Evolutionary conservation across 1,140 invertebrate genomes (phyloP).

Genomic region (Druon quercuslanigerum): DNA sequence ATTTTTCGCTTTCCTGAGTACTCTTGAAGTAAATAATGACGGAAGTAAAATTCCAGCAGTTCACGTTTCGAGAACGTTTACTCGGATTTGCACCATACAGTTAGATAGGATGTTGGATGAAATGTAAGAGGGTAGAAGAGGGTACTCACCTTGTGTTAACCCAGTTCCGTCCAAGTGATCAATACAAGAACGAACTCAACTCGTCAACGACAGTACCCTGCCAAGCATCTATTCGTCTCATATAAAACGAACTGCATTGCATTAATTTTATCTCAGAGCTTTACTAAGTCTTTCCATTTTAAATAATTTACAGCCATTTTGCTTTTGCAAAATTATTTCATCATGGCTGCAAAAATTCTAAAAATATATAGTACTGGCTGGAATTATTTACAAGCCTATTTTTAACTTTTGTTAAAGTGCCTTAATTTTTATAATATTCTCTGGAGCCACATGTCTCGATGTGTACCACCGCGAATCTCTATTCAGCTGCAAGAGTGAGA

Average conservation of each 20-base stretch:
- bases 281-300: neutral
- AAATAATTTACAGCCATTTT: too few species aligned
- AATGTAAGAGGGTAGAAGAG: conserved; percentile 50
- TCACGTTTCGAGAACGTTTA: conserved; percentile 39
- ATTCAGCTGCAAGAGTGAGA: too few species aligned
- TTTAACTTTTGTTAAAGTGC: too few species aligned
- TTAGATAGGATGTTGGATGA: conserved; percentile 50
- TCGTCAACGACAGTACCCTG: conserved; percentile 44
- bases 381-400: too few species aligned
- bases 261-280: conserved; percentile 19
- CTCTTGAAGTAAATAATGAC: conserved; percentile 31
- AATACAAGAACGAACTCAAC: conserved; percentile 59
- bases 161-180: conserved; percentile 63
- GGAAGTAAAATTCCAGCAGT: conserved; percentile 23
- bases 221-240: conserved; percentile 59
- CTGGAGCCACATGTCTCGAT: too few species aligned
- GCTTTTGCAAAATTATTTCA: too few species aligned
- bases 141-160: conserved; percentile 59
- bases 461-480: too few species aligned
- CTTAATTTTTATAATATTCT: too few species aligned
- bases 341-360: too few species aligned
- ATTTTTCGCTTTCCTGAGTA: conserved; percentile 22
- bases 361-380: too few species aligned
- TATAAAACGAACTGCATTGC: conserved; percentile 35
- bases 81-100: conserved; percentile 51